Percentiles rank a stretch among this genome's conserved stretches.
phyloP scores from a whole-genome alignment of 2,888 invertebrate genomes.

The Calameuta pallipes region DNA sequence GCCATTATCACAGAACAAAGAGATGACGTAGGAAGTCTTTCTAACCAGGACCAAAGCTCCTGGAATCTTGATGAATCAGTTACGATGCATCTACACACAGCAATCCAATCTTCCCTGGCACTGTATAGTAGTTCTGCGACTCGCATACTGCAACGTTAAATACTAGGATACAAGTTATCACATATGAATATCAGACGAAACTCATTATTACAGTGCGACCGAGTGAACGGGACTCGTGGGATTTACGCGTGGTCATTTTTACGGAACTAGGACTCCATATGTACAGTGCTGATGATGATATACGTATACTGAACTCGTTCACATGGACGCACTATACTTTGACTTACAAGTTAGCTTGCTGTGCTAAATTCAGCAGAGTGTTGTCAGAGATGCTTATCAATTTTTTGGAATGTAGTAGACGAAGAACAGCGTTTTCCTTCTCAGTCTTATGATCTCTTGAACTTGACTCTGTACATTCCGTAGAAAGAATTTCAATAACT shows the following conservation, averaged over 20 bases:
- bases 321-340: background rate
- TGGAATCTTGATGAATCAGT: slow-evolving; percentile 50
- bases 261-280: background rate
- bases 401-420: slow-evolving; percentile 56
- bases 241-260: background rate
- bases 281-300: background rate
- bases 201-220: background rate
- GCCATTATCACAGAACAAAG: slow-evolving; percentile 47
- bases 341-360: slow-evolving; percentile 59
- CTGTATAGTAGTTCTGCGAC: slow-evolving; percentile 58
- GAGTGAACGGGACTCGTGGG: background rate
- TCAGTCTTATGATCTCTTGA: slow-evolving; percentile 52
- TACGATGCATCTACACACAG: slow-evolving; percentile 60
- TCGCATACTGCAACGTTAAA: slow-evolving; percentile 49
- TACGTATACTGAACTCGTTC: background rate
- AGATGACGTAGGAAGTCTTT: slow-evolving; percentile 47
- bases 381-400: slow-evolving; percentile 56
- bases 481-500: slow-evolving; percentile 55
- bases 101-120: slow-evolving; percentile 60
- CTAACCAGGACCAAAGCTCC: slow-evolving; percentile 58
- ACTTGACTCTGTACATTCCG: slow-evolving; percentile 34
- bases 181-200: background rate
- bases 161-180: slow-evolving; percentile 2
- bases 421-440: slow-evolving; percentile 56
- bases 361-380: slow-evolving; percentile 54